Base-by-base conservation (phyloP, 1,140 invertebrate species). In the Lucilia sericata region DNA sequence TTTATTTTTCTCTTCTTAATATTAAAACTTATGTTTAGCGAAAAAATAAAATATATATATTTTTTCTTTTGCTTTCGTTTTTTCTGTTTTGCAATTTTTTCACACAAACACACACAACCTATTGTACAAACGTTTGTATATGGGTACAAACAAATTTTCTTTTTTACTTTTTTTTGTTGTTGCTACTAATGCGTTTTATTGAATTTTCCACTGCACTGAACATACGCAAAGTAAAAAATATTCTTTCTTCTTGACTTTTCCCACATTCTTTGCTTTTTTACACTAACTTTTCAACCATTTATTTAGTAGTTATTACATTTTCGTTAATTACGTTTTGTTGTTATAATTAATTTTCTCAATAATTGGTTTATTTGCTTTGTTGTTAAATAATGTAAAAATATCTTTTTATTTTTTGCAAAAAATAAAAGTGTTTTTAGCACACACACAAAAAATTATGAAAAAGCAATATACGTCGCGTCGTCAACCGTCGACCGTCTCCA, bases 191-290 rank as follows among this genome's bases (percentile, higher is more conserved):
- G 19, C 65, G 65, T 70, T 70, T 70, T 70, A 70, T 70, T 70
- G 65, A 70, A 70, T 70, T 70, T 70, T 70, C 65, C 65, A 70
- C 17, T 70, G 65, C 65, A 70, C 65, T 70, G 65, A 10, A 70
- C 65, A 65, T 17, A 65, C 7, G 14, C 60, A 65, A 65, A 70
- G 65, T 21, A 21, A 7, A 42, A 42, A 60, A n/a, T 60, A n/a
- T 60, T 60, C 55, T 60, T 70, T 70, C 19, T n/a, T n/a, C 55
- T 42, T 42, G 42, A 60, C 55, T 60, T 60, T 60, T 60, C 10
- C 42, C 42, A 42, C 55, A 17, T 25, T 70, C 21, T 21, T 70
- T 70, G 7, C 60, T 70, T 70, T 70, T 0, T 25, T 21, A 19
- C 19, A 21, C 21, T 70, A 2, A 60, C 25, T 12, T 21, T 21